Conservation (phyloP, 2,888 invertebrate genomes). For the Slavum lentiscoides region DNA sequence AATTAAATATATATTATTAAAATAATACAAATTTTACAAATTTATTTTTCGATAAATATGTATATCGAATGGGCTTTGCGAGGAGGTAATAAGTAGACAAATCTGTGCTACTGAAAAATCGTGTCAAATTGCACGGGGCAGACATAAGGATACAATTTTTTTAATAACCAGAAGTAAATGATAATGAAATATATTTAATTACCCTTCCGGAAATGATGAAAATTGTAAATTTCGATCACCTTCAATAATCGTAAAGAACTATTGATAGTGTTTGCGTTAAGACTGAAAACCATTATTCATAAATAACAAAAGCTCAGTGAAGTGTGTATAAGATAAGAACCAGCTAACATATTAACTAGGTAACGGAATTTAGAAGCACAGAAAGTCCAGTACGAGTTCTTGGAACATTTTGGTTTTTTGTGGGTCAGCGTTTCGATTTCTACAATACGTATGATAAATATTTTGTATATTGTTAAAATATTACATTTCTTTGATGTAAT, state of each 20-base stretch:
- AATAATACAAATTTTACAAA: too few species aligned
- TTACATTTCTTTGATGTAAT: neutral
- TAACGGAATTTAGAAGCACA: constrained; percentile 5
- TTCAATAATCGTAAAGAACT: neutral
- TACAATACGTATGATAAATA: neutral
- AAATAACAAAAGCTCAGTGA: constrained; percentile 23
- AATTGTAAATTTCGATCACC: neutral
- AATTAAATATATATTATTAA: too few species aligned
- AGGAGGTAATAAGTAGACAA: too few species aligned
- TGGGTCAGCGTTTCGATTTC: neutral
- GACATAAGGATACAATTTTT: neutral
- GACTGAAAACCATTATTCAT: constrained; percentile 25
- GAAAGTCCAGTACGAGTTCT: neutral
- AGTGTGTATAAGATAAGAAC: constrained; percentile 27
- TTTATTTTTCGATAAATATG: too few species aligned
- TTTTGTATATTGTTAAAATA: neutral
- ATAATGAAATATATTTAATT: neutral
- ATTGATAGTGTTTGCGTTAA: neutral
- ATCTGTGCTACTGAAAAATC: neutral
- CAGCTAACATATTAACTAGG: constrained; percentile 15
- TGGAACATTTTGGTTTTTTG: neutral
- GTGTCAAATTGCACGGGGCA: neutral
- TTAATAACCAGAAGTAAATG: neutral
- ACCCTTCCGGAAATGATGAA: neutral
- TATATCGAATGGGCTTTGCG: too few species aligned